Evolutionary conservation across 2,888 invertebrate species (phyloP), one percentile per base, ranked within the genome.

Genomic region (Sesia apiformis): DNA sequence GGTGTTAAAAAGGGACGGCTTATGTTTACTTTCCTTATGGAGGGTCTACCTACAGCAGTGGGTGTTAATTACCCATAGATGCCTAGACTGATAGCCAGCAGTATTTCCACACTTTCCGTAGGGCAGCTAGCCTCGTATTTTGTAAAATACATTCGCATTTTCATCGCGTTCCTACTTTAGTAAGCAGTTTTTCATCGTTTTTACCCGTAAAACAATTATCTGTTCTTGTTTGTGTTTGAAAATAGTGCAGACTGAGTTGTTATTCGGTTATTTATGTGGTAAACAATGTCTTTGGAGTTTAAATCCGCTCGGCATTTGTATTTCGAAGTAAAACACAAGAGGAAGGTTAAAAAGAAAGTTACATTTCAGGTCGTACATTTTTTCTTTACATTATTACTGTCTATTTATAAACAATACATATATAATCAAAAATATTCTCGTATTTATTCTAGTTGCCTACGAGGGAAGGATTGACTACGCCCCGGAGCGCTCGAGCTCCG

Each of bases 401-500:
- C 38, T 1, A 2, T 23, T 23, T 23, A 1, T 23, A 23, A 23
- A 23, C 23, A 23, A 23, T 23, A n/a, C n/a, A n/a, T n/a, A 6
- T 50, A 38, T 50, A 6, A 39, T 50, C 3, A 39, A 38, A 50
- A 8, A 39, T 53, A 40, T 39, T 38, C 6, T 42, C 42, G 49
- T 57, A 63, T 62, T 56, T 56, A n/a, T 65, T 63, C 40, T 63
- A 89, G 89, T 84, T 89, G 73, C 84, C 87, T 63, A 64, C 84
- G 63, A 81, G 86, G 66, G 89, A 88, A 72, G 74, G 81, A 60
- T 70, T 88, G 68, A 76, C 77, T 52, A 87, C 89, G 69, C 89
- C 89, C 60, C 73, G 89, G 81, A 89, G 89, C 67, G 87, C 85
- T 65, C 75, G 88, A 56, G 84, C 88, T 78, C 86, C 89, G 40